Evolutionary conservation across 2,797 vertebrate species (phyloP).

Genomic region (Toxotes lorentzi): DNA sequence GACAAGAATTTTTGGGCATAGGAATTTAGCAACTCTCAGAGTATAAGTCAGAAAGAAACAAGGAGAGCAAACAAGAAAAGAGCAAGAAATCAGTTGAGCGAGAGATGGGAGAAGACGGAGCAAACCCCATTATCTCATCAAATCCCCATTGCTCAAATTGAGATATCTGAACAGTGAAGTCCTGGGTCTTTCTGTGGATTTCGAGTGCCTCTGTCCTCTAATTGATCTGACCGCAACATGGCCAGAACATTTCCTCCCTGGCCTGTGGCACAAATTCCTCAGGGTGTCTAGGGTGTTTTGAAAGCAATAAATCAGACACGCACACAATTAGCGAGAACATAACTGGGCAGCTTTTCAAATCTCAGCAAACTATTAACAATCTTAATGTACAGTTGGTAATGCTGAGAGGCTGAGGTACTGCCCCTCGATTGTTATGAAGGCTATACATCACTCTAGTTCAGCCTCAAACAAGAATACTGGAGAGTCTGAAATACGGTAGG

Average conservation of each 20-base stretch:
- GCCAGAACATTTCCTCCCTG: constrained; percentile 60
- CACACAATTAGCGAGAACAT: constrained; percentile 50
- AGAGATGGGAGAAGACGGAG: not conserved
- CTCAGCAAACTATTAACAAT: not conserved
- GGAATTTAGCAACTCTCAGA: not conserved
- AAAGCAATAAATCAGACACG: constrained; percentile 44
- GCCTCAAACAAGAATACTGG: not conserved
- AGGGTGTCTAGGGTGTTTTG: constrained; percentile 46
- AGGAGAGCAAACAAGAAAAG: not conserved
- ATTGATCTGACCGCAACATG: constrained; percentile 51
- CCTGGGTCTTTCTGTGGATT: constrained; percentile 38
- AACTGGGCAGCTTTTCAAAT: constrained; percentile 31
- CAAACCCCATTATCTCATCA: constrained; percentile 52
- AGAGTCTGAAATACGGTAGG: not conserved
- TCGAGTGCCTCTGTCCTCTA: constrained; percentile 60
- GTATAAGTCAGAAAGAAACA: not conserved
- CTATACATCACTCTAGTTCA: not conserved
- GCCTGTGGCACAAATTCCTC: constrained; percentile 17
- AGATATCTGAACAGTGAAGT: constrained; percentile 1
- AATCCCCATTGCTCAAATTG: constrained; percentile 12
- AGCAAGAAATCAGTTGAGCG: constrained; percentile 24
- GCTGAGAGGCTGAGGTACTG: constrained; percentile 10
- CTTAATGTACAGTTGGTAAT: constrained; percentile 25
- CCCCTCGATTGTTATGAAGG: not conserved
- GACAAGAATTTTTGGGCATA: not conserved